These are phyloP conservation scores for Conistra vaccinii DNA, from an alignment of 2,888 invertebrate species.

Conservation along the genomic window DNA sequence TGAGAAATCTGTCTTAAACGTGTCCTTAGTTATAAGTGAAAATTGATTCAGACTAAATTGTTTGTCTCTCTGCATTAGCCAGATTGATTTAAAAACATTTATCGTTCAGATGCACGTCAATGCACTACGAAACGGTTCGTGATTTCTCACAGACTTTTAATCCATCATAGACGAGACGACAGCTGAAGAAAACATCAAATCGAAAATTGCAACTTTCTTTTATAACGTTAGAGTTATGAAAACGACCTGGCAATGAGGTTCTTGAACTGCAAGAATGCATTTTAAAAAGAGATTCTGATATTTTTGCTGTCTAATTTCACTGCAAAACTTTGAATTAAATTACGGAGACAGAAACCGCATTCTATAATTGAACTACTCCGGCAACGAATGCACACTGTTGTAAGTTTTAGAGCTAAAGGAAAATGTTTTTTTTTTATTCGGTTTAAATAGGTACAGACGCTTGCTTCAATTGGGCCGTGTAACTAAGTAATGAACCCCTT, in stretches of 20 bases:
- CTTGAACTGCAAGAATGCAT: conserved; percentile 13
- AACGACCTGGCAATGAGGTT: conserved; percentile 21
- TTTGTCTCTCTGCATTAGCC: neutral
- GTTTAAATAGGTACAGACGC: neutral
- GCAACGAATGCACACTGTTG: neutral
- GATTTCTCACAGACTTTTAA: conserved; percentile 9
- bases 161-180: conserved; percentile 19
- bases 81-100: neutral
- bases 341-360: neutral
- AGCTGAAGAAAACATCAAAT: conserved; percentile 39
- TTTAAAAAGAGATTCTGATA: conserved; percentile 11
- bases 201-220: conserved; percentile 12
- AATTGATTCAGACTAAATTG: neutral
- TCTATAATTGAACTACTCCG: neutral
- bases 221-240: conserved; percentile 15
- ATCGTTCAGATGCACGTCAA: conserved; percentile 5
- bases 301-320: neutral
- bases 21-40: neutral
- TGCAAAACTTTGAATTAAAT: neutral
- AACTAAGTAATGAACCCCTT: too few relatives aligned
- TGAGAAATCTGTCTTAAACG: neutral
- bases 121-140: neutral
- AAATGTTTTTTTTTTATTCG: neutral
- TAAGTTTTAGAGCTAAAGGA: neutral
- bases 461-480: neutral